Base-by-base conservation (phyloP, 2,113 vertebrate species). In the Loxodonta africana region DNA sequence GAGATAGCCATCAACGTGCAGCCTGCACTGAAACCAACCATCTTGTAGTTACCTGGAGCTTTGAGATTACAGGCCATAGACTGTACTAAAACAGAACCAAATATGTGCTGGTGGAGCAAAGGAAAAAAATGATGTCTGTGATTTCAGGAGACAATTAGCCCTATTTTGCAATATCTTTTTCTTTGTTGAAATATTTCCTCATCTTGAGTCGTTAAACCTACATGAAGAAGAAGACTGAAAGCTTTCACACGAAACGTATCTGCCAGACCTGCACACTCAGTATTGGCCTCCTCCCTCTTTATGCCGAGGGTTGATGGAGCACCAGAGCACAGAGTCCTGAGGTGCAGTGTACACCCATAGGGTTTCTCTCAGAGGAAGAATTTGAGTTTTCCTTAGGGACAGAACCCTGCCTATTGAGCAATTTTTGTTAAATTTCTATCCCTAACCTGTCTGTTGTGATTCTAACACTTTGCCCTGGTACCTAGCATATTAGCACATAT, bases 181-280 rank as follows among this genome's bases (percentile, higher is more conserved):
- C 33, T n/a, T 69, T 46, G 33, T 7, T 88, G 57, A 96, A 88
- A 30, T 62, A 80, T 44, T 37, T 96, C 15, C 62, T 83, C 84
- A 28, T 46, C 21, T 33, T 25, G 51, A 20, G 46, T 81, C 71
- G 2, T 53, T 1, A 37, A 80, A 78, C 65, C n/a, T 67, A 9
- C 33, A 30, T 14, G 21, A 74, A 25, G 33, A 85, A 78, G n/a
- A 85, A 78, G n/a, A 69, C 1, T 6, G 17, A 41, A 89, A 88
- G 74, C 5, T 2, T 25, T 92, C 33, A 62, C 18, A 30, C 37
- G 25, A 60, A 87, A 80, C 37, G 12, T 41, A 6, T 0, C 23
- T 83, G 57, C 15, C 5, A 8, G 44, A 41, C 17, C 12, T 63
- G 33, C 1, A 2, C 26, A 9, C n/a, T 71, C 21, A 77, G 25